Base-by-base conservation (phyloP, 1,140 invertebrate species). In the Tetramorium parvispinum region DNA sequence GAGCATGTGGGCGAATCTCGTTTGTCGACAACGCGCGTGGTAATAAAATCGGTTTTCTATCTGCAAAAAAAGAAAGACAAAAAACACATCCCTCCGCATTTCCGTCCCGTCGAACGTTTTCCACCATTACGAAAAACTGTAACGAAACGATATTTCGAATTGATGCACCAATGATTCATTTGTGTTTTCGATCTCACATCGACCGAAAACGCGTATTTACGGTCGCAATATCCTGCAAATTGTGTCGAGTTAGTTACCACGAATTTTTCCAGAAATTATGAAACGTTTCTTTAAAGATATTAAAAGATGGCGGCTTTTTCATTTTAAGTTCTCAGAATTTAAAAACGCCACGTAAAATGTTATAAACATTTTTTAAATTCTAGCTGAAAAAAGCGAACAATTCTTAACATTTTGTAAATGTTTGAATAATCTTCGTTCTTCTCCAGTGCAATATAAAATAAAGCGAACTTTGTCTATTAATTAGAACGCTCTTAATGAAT, bases 131-230 rank as follows among this genome's bases (percentile, higher is more conserved):
- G 11, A 49, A 27, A 37, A 65, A 49, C 57, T 55, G 71, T 37
- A 8, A 77, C 16, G 40, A 46, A 78, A 79, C 32, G 65, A 66
- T 55, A 18, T 57, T 81, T 57, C 49, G 21, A 70, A 43, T 81
- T 24, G 55, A 24, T 16, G 21, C 37, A 3, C 16, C 46, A 18
- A 78, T 43, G 43, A 78, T 46, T 46, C 57, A 57, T 32, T 46
- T 27, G 51, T 13, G 32, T 51, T 68, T 66, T 65, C 18, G 24
- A 51, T 65, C 8, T n/a, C 27, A 40, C 11, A 27, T 49, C 43
- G 8, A 81, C 21, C 10, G 43, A 11, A 65, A 65, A 40, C 37
- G 16, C 13, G 27, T 68, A 81, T 81, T 55, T 40, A 55, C 37
- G 21, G 1, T 43, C n/a, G 27, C 40, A 43, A 43, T 81, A 68